Evolutionary conservation across 1,140 invertebrate species (phyloP).

Genomic region (Littorina saxatilis): DNA sequence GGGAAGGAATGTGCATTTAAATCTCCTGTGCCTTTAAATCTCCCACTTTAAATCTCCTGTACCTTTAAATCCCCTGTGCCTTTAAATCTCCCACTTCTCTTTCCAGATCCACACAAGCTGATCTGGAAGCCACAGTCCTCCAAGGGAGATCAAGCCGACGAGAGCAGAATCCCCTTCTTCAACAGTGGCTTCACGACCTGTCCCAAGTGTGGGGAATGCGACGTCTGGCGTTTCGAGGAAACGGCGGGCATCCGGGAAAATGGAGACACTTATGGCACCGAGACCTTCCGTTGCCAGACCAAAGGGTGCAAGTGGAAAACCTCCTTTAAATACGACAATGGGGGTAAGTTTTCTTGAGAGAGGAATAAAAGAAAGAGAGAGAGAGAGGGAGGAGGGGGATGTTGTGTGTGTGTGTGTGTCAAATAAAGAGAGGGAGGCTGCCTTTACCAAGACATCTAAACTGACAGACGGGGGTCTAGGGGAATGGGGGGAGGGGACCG

Average conservation of each 20-base stretch:
- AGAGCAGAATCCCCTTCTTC: slow-evolving; percentile 44
- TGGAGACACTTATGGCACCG: slow-evolving; percentile 48
- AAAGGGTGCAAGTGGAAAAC: slow-evolving; percentile 47
- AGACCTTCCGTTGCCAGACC: slow-evolving; percentile 46
- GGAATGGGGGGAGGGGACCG: too few relatives aligned
- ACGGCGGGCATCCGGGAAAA: slow-evolving; percentile 46
- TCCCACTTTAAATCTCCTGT: too few relatives aligned
- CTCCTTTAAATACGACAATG: slow-evolving; percentile 47
- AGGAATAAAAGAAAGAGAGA: too few relatives aligned
- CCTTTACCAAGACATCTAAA: too few relatives aligned
- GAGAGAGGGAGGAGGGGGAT: background rate
- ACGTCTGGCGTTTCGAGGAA: slow-evolving; percentile 45
- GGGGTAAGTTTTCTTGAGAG: slow-evolving; percentile 30
- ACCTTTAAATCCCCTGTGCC: too few relatives aligned
- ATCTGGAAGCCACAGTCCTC: slow-evolving; percentile 46
- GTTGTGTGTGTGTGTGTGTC: too few relatives aligned
- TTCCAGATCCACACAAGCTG: slow-evolving; percentile 47
- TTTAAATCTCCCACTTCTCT: too few relatives aligned
- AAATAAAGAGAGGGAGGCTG: too few relatives aligned
- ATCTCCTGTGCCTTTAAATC: too few relatives aligned
- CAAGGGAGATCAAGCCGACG: slow-evolving; percentile 42
- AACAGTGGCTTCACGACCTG: slow-evolving; percentile 48
- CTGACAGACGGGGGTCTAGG: too few relatives aligned
- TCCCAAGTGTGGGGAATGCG: slow-evolving; percentile 38
- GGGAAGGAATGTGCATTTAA: too few relatives aligned